Evolutionary conservation across 2,888 invertebrate species (phyloP), one percentile per base, ranked within the genome.

Genomic region (Drosophila anomelani): DNA sequence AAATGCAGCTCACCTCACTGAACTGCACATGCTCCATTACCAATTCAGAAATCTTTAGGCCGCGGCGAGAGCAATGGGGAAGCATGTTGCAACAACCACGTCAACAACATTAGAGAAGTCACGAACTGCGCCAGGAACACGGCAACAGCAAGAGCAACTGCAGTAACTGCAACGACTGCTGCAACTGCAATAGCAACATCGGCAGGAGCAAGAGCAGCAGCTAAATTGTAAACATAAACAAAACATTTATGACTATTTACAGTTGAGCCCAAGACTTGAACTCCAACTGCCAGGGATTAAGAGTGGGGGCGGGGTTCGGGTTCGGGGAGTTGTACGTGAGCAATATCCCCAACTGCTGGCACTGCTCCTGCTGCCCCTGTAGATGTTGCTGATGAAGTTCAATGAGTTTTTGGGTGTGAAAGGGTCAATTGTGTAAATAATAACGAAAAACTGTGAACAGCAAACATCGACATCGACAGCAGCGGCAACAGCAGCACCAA

Each of bases 381-480:
- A 34, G 55, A 61, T 61, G 60, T 61, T 70, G 80, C 84, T 83
- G 79, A 61, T 78, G 86, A 75, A 86, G 83, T 84, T 84, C 83
- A 86, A 86, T 84, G 86, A 83, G 79, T 68, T 75, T 84, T 81
- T 73, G 81, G 84, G 88, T 85, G 85, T 85, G 83, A 85, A 85
- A 85, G 85, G 85, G 85, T 85, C 88, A 85, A 87, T 81, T 85
- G 88, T 85, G 85, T 87, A 85, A 85, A 85, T 87, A 87, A 81
- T 81, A 83, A 83, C 79, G 74, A 71, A 82, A 81, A 84, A 86
- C 86, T 84, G 84, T 84, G 83, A 84, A 84, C 86, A 86, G 76
- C 86, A 85, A 85, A 85, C 69, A 72, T 43, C 56, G 61, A 46
- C 59, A 70, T 17, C 62, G 60, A 39, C 62, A 71, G 41, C 46